Percentiles rank a stretch among this genome's conserved stretches.
These are phyloP conservation scores for Melinaea menophilus DNA, from an alignment of 2,888 invertebrate genomes.

Conservation along the genomic window DNA sequence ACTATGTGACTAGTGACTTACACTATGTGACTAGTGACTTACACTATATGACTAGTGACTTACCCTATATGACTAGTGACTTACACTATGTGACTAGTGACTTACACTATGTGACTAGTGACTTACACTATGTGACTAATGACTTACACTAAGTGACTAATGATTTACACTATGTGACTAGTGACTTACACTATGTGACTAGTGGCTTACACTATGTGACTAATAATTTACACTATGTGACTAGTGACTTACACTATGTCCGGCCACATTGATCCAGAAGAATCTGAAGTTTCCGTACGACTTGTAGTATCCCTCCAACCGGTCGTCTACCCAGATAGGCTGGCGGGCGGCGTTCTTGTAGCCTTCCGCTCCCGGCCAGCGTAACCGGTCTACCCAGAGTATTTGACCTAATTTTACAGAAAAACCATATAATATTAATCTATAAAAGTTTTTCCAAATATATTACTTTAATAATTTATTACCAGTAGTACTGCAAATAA, in stretches of 20 bases:
- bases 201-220: not conserved
- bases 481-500: slow-evolving; percentile 91
- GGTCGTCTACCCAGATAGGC: slow-evolving; percentile 78
- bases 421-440: too few relatives aligned
- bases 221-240: not conserved
- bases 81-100: slow-evolving; percentile 80
- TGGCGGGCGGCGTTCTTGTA: slow-evolving; percentile 77
- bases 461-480: slow-evolving; percentile 37
- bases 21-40: not conserved
- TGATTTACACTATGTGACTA: too few relatives aligned
- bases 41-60: slow-evolving; percentile 35
- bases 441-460: not conserved
- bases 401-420: slow-evolving; percentile 77
- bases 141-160: too few relatives aligned
- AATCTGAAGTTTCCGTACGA: slow-evolving; percentile 82
- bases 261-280: slow-evolving; percentile 88
- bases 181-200: not conserved
- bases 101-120: not conserved
- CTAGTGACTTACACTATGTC: slow-evolving; percentile 82
- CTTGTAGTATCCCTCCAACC: slow-evolving; percentile 85
- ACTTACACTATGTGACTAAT: not conserved
- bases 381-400: slow-evolving; percentile 84
- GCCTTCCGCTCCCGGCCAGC: slow-evolving; percentile 78
- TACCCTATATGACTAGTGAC: slow-evolving; percentile 79
- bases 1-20: not conserved